A percentile compares a stretch with the other conserved stretches of the same genome.
Conservation (phyloP, 2,888 invertebrate species). For the Chaetoderma sp. region DNA sequence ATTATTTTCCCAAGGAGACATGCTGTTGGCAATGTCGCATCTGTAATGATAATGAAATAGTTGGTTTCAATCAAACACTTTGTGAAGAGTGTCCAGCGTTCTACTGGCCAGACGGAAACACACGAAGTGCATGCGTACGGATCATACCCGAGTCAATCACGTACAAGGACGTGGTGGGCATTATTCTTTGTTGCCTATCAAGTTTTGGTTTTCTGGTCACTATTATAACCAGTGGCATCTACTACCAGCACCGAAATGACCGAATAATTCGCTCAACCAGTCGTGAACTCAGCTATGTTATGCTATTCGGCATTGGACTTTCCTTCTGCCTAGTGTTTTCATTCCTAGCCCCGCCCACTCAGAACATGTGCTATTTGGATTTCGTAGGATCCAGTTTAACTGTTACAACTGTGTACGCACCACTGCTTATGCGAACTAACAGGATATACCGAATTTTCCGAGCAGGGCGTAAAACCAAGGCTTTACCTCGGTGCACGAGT, state of each 20-base stretch:
- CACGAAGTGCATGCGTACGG: conserved; percentile 29
- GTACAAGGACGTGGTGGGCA: conserved; percentile 36
- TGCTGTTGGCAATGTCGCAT: conserved; percentile 60
- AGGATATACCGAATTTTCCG: conserved; percentile 61
- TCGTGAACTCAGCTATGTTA: conserved; percentile 56
- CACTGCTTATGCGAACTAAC: conserved; percentile 60
- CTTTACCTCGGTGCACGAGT: conserved; percentile 51
- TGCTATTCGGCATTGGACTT: conserved; percentile 51
- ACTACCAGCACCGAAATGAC: conserved; percentile 43
- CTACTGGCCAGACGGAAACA: conserved; percentile 40
- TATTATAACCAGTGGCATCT: no score
- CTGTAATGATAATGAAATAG: conserved; percentile 54
- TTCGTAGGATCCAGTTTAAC: conserved; percentile 59
- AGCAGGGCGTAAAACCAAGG: conserved; percentile 45
- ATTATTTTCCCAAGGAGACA: conserved; percentile 51
- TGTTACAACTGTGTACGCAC: conserved; percentile 59
- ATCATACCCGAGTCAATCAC: conserved; percentile 35
- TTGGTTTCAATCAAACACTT: conserved; percentile 44
- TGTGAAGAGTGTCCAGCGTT: conserved; percentile 45
- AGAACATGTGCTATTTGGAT: conserved; percentile 48
- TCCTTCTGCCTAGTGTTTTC: conserved; percentile 53
- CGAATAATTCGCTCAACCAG: conserved; percentile 62
- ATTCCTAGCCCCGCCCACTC: conserved; percentile 50
- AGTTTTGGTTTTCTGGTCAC: conserved; percentile 34
- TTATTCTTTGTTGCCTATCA: conserved; percentile 36